Evolutionary conservation across 2,113 vertebrate genomes (phyloP).

Genomic region (Aplodontia rufa): DNA sequence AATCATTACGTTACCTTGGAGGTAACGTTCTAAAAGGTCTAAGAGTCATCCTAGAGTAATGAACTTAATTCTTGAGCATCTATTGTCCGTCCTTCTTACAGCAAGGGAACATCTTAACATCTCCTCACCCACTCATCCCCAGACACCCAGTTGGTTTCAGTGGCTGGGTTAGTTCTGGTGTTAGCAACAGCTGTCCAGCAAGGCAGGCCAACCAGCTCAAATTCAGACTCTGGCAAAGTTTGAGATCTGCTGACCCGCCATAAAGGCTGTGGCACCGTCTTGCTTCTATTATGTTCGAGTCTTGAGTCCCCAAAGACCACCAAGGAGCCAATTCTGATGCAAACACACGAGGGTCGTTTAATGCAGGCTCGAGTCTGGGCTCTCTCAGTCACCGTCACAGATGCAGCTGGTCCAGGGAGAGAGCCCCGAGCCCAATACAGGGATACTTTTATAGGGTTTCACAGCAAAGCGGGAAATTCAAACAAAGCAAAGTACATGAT

Average conservation of each 20-base stretch:
- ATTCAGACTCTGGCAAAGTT: background rate
- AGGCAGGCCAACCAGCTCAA: background rate
- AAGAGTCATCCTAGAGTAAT: background rate
- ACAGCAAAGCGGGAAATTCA: no score
- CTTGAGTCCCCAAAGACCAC: no score
- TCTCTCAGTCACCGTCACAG: no score
- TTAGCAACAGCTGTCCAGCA: background rate
- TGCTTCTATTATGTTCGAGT: no score
- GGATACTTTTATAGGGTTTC: no score
- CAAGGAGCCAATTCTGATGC: no score
- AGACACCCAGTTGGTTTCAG: background rate
- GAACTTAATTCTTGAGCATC: background rate
- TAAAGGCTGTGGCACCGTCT: background rate
- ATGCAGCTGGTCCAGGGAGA: no score
- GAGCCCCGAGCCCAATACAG: no score
- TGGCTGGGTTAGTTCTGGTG: background rate
- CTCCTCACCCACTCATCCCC: accelerated
- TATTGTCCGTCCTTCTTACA: background rate
- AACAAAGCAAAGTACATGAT: no score
- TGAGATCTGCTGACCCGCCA: background rate
- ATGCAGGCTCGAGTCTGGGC: no score
- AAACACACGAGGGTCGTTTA: no score
- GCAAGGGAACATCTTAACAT: background rate
- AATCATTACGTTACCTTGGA: background rate
- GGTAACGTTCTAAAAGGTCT: background rate